A percentile compares a stretch with the other conserved stretches of the same genome.
Evolutionary conservation across 23 tunicate genomes (phyloP).

Genomic region (Oikopleura dioica): DNA sequence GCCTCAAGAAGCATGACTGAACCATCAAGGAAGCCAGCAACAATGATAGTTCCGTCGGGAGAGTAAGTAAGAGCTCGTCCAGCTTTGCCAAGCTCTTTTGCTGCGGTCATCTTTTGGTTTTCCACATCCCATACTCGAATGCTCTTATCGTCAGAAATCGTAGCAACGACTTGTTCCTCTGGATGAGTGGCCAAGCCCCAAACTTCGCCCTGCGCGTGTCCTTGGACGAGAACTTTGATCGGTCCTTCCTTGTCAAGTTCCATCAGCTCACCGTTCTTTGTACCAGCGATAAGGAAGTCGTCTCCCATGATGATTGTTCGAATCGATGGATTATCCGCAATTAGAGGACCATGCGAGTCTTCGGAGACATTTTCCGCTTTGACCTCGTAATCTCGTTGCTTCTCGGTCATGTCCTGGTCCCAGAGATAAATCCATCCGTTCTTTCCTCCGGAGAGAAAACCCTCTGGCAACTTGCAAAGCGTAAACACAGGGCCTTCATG

Average conservation of each 20-base stretch:
- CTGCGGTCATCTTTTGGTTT: not conserved
- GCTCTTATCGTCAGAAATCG: conserved; percentile 51
- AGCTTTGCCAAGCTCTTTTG: conserved; percentile 37
- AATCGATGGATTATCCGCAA: conserved; percentile 60
- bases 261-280: conserved; percentile 58
- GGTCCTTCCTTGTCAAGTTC: conserved; percentile 74
- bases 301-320: conserved; percentile 63
- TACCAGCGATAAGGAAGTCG: conserved; percentile 45
- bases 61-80: conserved; percentile 30
- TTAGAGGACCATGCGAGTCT: conserved; percentile 23
- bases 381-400: conserved; percentile 34
- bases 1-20: not conserved
- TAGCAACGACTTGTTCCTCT: conserved; percentile 23
- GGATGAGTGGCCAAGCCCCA: conserved; percentile 96
- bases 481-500: conserved; percentile 80
- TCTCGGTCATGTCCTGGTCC: conserved; percentile 39
- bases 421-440: conserved; percentile 67
- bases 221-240: conserved; percentile 37
- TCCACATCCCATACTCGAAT: conserved; percentile 45
- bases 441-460: conserved; percentile 81
- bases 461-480: conserved; percentile 14
- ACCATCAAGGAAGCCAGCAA: conserved; percentile 82
- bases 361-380: conserved; percentile 19
- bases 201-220: conserved; percentile 74
- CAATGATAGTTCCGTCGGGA: conserved; percentile 81